Evolutionary conservation across 2,113 vertebrate species (phyloP), one percentile per base, ranked within the genome.

Genomic region (Thunnus maccoyii): DNA sequence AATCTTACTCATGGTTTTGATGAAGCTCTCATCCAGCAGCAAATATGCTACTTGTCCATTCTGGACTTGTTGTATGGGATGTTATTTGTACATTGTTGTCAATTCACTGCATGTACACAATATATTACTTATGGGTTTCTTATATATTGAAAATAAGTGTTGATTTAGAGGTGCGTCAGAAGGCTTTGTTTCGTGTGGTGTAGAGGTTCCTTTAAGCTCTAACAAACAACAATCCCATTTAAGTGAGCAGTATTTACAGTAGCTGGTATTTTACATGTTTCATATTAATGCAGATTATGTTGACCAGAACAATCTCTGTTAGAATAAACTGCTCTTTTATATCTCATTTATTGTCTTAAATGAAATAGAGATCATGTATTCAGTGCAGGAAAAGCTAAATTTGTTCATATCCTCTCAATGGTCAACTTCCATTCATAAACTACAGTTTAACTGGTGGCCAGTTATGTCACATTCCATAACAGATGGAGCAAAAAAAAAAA

Each of bases 391-490:
- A 56, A 86, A 83, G 79, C 79, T 85, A 8, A 20, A 64, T 70
- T 72, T 17, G 20, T 41, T 41, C 36, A 41, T 9, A 41, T 41
- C 15, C 47, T 30, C 51, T n/a, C 48, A 70, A 54, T 57, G 52
- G 60, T 72, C 13, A 44, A 18, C 44, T 66, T 76, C 73, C 74
- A 73, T 57, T 57, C n/a, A 65, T 56, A 70, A 78, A 70, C 30
- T n/a, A n/a, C 41, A 72, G 61, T 52, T 41, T 41, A 64, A 68
- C 63, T 71, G 57, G 80, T 81, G 86, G 91, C 83, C 89, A 83
- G 84, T 91, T 83, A 58, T 57, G 77, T 90, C 91, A 92, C 90
- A 94, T 94, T 94, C 92, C 92, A 67, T 79, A 67, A 76, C 74
- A 69, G 50, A 86, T 78, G 76, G 76, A 83, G 73, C 74, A 65